These are phyloP conservation scores for Drosophila lacicola DNA, from an alignment of 2,888 invertebrate species.

Conservation along the genomic window DNA sequence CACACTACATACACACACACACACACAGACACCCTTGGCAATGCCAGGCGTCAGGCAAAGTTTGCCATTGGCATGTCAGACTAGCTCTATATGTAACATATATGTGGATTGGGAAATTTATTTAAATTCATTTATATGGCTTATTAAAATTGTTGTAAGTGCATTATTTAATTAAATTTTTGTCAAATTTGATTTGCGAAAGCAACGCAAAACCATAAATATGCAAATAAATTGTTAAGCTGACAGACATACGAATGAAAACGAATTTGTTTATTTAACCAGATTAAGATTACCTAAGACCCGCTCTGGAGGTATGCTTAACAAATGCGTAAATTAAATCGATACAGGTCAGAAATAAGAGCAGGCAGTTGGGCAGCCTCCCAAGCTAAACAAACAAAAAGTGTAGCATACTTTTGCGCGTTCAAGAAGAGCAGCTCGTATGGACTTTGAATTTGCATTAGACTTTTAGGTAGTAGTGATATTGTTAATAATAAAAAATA, in stretches of 20 bases:
- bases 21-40: neutral
- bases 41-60: constrained; percentile 30
- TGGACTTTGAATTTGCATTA: neutral
- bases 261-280: neutral
- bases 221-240: constrained; percentile 25
- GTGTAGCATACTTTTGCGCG: neutral
- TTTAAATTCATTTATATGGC: constrained; percentile 74
- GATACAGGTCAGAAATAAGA: neutral
- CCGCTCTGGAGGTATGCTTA: no score
- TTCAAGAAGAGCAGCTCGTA: neutral
- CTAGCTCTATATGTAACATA: constrained; percentile 5
- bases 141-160: constrained; percentile 73
- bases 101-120: constrained; percentile 31
- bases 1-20: constrained; percentile 2
- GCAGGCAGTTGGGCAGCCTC: no score
- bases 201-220: constrained; percentile 15
- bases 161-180: constrained; percentile 77
- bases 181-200: constrained; percentile 66
- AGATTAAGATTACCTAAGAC: neutral
- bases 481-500: no score
- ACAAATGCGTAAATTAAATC: neutral
- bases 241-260: constrained; percentile 24
- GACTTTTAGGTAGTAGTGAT: constrained; percentile 9
- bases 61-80: constrained; percentile 39
- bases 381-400: neutral